A percentile compares a stretch with the other conserved stretches of the same genome.
phyloP scores from a whole-genome alignment of 1,140 invertebrate genomes.

The Drosophila lini region DNA sequence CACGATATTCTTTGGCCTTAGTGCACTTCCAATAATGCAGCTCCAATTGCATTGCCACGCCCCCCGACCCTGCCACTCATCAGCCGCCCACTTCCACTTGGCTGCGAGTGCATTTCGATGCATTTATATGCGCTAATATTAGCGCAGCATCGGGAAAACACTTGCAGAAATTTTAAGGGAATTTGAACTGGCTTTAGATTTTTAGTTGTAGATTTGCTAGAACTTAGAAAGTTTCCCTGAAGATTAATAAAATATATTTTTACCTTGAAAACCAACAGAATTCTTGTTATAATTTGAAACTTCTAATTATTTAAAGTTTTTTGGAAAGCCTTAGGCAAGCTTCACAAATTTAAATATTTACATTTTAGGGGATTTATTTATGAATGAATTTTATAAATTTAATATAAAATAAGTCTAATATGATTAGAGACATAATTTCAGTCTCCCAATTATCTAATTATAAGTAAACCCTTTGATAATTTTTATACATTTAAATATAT shows the following conservation, averaged over 20 bases:
- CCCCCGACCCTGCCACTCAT: not conserved
- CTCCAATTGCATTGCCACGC: conserved; percentile 16
- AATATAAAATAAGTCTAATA: too few relatives aligned
- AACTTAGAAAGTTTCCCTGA: not conserved
- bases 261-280: too few relatives aligned
- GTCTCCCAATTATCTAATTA: not conserved
- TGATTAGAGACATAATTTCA: too few relatives aligned
- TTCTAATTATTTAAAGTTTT: not conserved
- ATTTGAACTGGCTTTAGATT: not conserved
- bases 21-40: conserved; percentile 56
- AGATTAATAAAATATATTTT: not conserved
- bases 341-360: too few relatives aligned
- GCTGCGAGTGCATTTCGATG: conserved; percentile 69
- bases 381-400: too few relatives aligned
- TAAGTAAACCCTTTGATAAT: not conserved
- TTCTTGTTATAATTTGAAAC: not conserved
- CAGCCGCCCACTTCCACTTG: conserved; percentile 31
- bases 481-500: too few relatives aligned
- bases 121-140: conserved; percentile 82
- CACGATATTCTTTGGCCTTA: conserved; percentile 60
- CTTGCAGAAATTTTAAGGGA: not conserved
- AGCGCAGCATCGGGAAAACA: conserved; percentile 39
- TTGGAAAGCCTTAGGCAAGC: too few relatives aligned
- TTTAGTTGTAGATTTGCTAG: not conserved
- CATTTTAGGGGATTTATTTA: too few relatives aligned